Conservation (phyloP, 2,888 invertebrate genomes). For the Drosophila histrio region DNA sequence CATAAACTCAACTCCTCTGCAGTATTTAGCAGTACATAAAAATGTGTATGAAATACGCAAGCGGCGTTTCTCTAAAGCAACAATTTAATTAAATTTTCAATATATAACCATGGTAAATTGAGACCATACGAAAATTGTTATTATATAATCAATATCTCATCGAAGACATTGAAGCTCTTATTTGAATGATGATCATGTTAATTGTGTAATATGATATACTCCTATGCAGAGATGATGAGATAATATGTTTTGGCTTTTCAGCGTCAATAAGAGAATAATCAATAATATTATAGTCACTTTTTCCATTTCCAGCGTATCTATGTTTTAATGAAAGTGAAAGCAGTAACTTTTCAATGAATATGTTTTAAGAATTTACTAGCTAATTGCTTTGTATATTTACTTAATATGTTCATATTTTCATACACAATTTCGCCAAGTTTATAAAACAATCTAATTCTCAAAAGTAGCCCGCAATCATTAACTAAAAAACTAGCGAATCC, state of each 20-base stretch:
- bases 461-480: constrained; percentile 4
- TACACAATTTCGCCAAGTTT: too few species aligned
- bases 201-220: constrained; percentile 27
- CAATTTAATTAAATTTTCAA: constrained; percentile 14
- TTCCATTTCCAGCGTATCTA: background rate
- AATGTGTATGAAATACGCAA: constrained; percentile 35
- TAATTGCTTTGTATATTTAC: background rate
- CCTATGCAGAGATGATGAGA: constrained; percentile 1
- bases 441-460: background rate
- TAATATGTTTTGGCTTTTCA: background rate
- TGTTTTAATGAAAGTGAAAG: too few species aligned
- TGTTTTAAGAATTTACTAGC: background rate
- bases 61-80: background rate
- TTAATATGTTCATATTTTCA: background rate
- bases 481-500: constrained; percentile 23
- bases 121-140: constrained; percentile 34
- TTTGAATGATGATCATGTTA: constrained; percentile 15
- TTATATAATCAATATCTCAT: constrained; percentile 49
- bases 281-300: background rate
- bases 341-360: background rate
- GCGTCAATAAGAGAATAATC: too few species aligned
- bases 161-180: constrained; percentile 8
- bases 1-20: constrained; percentile 75
- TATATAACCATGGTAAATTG: constrained; percentile 24
- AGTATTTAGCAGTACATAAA: constrained; percentile 79